phyloP scores from a whole-genome alignment of 1,140 invertebrate species.

The Hirudo medicinalis region DNA sequence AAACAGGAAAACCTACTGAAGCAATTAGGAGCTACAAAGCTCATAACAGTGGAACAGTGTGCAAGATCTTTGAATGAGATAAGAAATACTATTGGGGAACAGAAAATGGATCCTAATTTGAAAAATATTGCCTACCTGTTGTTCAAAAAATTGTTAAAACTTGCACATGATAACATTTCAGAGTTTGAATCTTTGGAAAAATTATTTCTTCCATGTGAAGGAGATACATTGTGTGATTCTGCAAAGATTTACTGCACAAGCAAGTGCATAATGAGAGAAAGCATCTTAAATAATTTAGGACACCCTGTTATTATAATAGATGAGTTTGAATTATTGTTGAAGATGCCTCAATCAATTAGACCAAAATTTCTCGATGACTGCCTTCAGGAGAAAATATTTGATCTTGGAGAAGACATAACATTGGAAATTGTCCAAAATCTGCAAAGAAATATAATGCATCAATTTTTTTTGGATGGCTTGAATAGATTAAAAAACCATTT shows the following conservation, averaged over 20 bases:
- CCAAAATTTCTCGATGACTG: background rate
- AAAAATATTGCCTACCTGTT: slow-evolving; percentile 23
- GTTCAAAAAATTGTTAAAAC: slow-evolving; percentile 24
- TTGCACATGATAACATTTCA: background rate
- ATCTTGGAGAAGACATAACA: background rate
- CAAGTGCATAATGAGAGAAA: background rate
- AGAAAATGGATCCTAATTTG: slow-evolving; percentile 26
- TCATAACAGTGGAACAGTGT: slow-evolving; percentile 24
- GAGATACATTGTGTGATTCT: background rate
- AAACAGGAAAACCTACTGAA: slow-evolving; percentile 27
- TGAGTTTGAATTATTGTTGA: background rate
- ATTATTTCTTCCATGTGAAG: background rate
- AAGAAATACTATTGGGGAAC: slow-evolving; percentile 16
- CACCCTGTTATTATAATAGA: background rate
- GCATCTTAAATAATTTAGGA: background rate
- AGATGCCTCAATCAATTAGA: background rate
- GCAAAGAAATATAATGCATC: background rate
- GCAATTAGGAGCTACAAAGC: slow-evolving; percentile 24
- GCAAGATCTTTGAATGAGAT: slow-evolving; percentile 23
- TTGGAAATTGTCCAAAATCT: background rate
- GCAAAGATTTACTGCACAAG: background rate
- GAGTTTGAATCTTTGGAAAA: background rate
- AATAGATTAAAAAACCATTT: background rate
- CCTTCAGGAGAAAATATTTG: background rate
- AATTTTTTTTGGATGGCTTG: background rate